Evolutionary conservation across 2,888 invertebrate genomes (phyloP).

Genomic region (Embidobia sp.): DNA sequence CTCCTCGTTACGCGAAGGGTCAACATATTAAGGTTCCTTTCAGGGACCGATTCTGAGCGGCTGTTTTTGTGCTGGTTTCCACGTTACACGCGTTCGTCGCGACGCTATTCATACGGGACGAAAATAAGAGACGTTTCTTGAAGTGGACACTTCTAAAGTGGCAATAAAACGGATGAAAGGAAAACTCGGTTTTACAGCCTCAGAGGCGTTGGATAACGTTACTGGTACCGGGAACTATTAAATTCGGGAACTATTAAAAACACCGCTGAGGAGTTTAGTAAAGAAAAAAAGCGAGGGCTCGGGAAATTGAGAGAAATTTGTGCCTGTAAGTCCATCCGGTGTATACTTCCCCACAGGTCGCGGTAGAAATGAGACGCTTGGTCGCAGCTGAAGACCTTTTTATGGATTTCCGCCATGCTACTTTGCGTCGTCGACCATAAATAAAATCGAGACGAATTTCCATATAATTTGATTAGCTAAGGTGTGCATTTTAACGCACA

Average conservation of each 20-base stretch:
- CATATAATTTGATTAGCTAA: conserved; percentile 33
- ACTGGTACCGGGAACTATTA: no score
- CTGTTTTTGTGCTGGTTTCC: conserved; percentile 8
- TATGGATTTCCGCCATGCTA: conserved; percentile 13
- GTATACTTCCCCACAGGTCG: no score
- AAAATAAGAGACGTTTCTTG: conserved; percentile 8
- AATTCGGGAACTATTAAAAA: no score
- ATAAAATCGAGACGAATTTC: conserved; percentile 42
- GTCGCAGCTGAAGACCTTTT: conserved; percentile 22
- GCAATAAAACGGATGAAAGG: conserved; percentile 28
- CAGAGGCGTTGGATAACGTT: no score
- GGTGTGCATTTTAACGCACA: conserved; percentile 25
- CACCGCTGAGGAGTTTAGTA: no score
- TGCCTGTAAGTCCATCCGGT: no score
- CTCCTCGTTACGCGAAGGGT: conserved; percentile 11
- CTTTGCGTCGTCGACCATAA: conserved; percentile 24
- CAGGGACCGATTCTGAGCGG: conserved; percentile 27
- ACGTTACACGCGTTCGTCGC: neutral
- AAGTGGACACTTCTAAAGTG: no score
- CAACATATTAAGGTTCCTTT: conserved; percentile 15
- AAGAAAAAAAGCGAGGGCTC: no score
- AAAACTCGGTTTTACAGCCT: conserved; percentile 21
- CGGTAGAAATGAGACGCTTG: no score
- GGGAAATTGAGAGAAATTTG: neutral
- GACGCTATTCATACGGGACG: neutral